phyloP scores from a whole-genome alignment of 2,888 invertebrate genomes.

The Axea sp. region DNA sequence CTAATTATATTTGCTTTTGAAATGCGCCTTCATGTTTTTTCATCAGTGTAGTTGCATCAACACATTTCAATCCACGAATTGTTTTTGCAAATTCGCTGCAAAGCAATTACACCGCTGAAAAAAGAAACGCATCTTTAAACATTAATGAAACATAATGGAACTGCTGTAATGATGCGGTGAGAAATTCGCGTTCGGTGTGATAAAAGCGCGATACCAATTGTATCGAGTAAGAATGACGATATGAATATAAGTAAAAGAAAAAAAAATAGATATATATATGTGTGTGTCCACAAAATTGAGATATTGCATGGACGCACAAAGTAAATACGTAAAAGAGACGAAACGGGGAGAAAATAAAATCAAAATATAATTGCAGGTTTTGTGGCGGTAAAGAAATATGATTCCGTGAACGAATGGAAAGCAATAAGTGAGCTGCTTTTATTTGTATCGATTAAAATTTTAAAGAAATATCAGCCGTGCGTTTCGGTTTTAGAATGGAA shows the following conservation, averaged over 20 bases:
- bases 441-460: slow-evolving; percentile 25
- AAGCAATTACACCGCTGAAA: slow-evolving; percentile 12
- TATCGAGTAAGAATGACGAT: background rate
- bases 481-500: slow-evolving; percentile 18
- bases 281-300: background rate
- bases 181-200: slow-evolving; percentile 12
- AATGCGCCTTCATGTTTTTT: background rate
- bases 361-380: slow-evolving; percentile 21
- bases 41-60: background rate
- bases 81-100: slow-evolving; percentile 12
- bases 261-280: background rate
- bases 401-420: slow-evolving; percentile 5
- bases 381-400: slow-evolving; percentile 5
- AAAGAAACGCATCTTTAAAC: slow-evolving; percentile 6
- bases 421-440: slow-evolving; percentile 21
- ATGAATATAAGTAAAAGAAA: background rate
- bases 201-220: slow-evolving; percentile 3
- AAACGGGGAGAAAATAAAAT: slow-evolving; percentile 17
- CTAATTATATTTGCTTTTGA: slow-evolving; percentile 13
- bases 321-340: slow-evolving; percentile 11
- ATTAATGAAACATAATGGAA: slow-evolving; percentile 37
- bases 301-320: slow-evolving; percentile 4
- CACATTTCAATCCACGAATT: slow-evolving; percentile 2
- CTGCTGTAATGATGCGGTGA: slow-evolving; percentile 16
- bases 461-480: slow-evolving; percentile 12